Evolutionary conservation across 2,113 vertebrate genomes (phyloP), one percentile per base, ranked within the genome.

Genomic region (Rostratula benghalensis): DNA sequence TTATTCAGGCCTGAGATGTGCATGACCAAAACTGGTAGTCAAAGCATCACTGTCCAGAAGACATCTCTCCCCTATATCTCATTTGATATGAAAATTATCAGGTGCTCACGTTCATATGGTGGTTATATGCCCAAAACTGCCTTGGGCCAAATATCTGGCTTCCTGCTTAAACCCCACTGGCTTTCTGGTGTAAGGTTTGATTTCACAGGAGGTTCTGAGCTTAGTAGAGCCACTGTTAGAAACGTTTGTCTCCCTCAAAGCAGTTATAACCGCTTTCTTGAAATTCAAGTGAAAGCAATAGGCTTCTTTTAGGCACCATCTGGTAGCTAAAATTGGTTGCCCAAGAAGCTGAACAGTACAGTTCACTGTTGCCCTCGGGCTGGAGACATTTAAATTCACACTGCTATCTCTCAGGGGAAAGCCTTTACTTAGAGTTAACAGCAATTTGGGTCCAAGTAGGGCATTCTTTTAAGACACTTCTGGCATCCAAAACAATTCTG

Each of bases 391-490:
- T 92, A 90, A 90, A 88, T 94, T 94, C 65, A 54, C 70, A 45
- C 78, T 60, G 35, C 33, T 91, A 3, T 24, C 19, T 94, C 67
- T 57, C 83, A 37, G 67, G 59, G 59, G 81, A 95, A 14, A 92
- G 33, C 27, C 64, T 53, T 73, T 50, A 91, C 4, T 50, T 89
- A 30, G 67, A 64, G 27, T 65, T 88, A 83, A 57, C 39, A 53
- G 79, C 54, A 59, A 39, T n/a, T 82, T 92, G 73, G 63, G 68
- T 56, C 89, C 93, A 94, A 96, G 93, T 92, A 94, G 91, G 73
- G 30, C 65, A 56, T 81, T 91, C 80, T 73, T 95, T 73, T 56
- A 75, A 82, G 85, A 43, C 21, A 53, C 33, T 87, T 71, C 73
- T 94, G 81, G 81, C 65, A 87, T 93, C 87, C 81, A 51, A 77